phyloP scores from a whole-genome alignment of 2,797 vertebrate species.

The Brachyalestes nurse region DNA sequence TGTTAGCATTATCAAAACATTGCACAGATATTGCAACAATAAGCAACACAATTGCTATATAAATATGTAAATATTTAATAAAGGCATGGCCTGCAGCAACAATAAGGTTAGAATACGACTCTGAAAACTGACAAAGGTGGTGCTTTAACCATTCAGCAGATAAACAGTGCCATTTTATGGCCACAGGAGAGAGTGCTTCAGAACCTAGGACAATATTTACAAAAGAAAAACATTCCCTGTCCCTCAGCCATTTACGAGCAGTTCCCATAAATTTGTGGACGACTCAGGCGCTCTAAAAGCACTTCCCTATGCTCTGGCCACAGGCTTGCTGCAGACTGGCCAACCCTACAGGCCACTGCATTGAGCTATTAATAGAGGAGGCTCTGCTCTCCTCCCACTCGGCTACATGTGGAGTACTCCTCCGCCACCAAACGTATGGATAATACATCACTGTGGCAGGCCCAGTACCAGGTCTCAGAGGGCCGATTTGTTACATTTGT shows the following conservation, averaged over 20 bases:
- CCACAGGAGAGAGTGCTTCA: slow-evolving; percentile 58
- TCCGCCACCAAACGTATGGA: slow-evolving; percentile 53
- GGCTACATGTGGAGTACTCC: slow-evolving; percentile 53
- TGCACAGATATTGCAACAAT: too few relatives aligned
- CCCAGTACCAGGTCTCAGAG: neutral
- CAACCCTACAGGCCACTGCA: slow-evolving; percentile 55
- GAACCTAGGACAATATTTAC: slow-evolving; percentile 33
- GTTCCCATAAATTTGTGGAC: slow-evolving; percentile 43
- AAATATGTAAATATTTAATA: neutral
- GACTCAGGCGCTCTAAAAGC: slow-evolving; percentile 24
- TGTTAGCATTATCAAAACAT: too few relatives aligned
- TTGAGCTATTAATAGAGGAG: slow-evolving; percentile 71
- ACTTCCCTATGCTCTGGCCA: slow-evolving; percentile 26
- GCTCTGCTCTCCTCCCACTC: slow-evolving; percentile 47
- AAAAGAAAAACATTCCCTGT: slow-evolving; percentile 32
- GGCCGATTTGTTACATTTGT: neutral
- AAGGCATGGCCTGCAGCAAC: neutral
- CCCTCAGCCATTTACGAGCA: slow-evolving; percentile 50
- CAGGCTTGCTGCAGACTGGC: slow-evolving; percentile 63
- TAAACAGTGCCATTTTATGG: slow-evolving; percentile 30
- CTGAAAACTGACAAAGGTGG: neutral
- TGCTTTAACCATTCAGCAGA: neutral
- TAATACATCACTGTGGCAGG: slow-evolving; percentile 54
- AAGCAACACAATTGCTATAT: too few relatives aligned
- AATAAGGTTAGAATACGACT: neutral